These are phyloP conservation scores for Manis javanica DNA, from an alignment of 2,797 vertebrate genomes.

Conservation along the genomic window DNA sequence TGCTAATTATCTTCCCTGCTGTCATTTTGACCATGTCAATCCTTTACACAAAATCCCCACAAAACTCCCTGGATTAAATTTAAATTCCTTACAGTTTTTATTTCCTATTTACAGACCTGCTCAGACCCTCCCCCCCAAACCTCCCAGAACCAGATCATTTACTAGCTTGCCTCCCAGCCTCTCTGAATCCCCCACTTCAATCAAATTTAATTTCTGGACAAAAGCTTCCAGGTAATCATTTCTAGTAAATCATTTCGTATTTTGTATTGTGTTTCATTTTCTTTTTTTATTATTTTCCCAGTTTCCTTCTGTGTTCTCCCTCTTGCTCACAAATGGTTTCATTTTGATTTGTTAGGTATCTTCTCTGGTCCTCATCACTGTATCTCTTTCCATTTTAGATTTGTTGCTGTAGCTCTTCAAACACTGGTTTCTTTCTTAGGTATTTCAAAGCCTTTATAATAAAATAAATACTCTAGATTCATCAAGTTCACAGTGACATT, in stretches of 20 bases:
- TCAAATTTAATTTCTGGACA: slow-evolving; percentile 69
- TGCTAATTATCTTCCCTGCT: slow-evolving; percentile 29
- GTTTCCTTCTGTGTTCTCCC: slow-evolving; percentile 65
- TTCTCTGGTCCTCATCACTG: slow-evolving; percentile 30
- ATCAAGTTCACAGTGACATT: slow-evolving; percentile 75
- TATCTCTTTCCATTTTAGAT: slow-evolving; percentile 73
- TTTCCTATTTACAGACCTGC: slow-evolving; percentile 43
- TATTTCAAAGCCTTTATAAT: slow-evolving; percentile 62
- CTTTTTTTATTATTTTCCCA: slow-evolving; percentile 70
- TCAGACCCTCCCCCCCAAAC: background rate
- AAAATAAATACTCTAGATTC: slow-evolving; percentile 67
- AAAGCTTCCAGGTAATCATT: slow-evolving; percentile 70
- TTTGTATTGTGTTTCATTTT: slow-evolving; percentile 65
- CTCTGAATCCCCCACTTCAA: background rate
- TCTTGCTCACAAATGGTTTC: slow-evolving; percentile 58
- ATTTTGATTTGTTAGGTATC: slow-evolving; percentile 68
- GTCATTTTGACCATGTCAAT: slow-evolving; percentile 12
- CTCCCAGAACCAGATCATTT: slow-evolving; percentile 20
- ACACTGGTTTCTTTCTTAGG: slow-evolving; percentile 66
- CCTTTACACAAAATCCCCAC: slow-evolving; percentile 30
- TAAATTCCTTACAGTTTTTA: slow-evolving; percentile 58
- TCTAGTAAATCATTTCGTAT: slow-evolving; percentile 54
- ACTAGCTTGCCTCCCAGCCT: background rate
- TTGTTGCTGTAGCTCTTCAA: slow-evolving; percentile 66
- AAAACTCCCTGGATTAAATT: slow-evolving; percentile 42